phyloP scores from a whole-genome alignment of 2,797 vertebrate species.

The Typhlichthys subterraneus region DNA sequence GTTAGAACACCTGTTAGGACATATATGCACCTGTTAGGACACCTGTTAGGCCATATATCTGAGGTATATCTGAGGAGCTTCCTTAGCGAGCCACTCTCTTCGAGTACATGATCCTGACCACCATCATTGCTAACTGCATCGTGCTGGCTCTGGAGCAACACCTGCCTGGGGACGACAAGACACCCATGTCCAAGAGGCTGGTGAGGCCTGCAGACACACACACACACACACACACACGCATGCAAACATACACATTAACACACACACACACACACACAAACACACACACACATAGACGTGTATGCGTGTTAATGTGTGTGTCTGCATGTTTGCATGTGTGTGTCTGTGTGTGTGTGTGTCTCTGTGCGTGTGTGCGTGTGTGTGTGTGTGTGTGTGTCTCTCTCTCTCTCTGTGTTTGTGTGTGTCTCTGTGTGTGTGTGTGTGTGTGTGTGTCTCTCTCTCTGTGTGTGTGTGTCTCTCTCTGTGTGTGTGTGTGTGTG shows the following conservation, averaged over 20 bases:
- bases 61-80: conserved; percentile 74
- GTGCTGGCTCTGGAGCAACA: conserved; percentile 97
- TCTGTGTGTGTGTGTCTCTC: no score
- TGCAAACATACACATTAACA: conserved; percentile 1
- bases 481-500: no score
- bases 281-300: not conserved
- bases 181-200: conserved; percentile 95
- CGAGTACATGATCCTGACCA: conserved; percentile 98
- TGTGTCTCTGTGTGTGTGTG: not conserved
- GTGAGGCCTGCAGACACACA: conserved; percentile 68
- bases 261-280: conserved; percentile 2
- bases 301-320: not conserved
- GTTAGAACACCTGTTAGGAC: no score
- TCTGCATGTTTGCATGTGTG: no score
- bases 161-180: conserved; percentile 97
- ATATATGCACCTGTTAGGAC: no score
- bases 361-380: no score
- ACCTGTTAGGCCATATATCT: no score
- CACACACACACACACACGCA: conserved; percentile 2
- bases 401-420: no score
- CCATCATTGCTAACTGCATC: conserved; percentile 98
- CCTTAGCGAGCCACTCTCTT: conserved; percentile 85
- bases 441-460: no score
- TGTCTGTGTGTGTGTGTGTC: not conserved
- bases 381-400: no score